These are phyloP conservation scores for Hippopotamyrus pictus DNA, from an alignment of 2,797 vertebrate genomes.

Conservation along the genomic window DNA sequence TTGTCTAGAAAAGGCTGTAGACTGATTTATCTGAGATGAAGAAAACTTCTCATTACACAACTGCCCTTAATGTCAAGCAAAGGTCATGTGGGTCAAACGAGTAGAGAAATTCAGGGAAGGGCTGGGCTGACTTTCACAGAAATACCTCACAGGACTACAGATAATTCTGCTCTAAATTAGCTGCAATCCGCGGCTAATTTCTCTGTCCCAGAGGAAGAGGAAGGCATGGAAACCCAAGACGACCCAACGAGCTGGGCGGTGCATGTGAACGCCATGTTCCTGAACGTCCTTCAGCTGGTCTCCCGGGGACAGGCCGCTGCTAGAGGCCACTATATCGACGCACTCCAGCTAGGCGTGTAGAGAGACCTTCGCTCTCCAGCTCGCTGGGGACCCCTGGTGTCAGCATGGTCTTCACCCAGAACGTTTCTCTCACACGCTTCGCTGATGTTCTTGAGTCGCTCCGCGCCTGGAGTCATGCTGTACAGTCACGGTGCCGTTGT, in stretches of 20 bases:
- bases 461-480: neutral
- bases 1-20: neutral
- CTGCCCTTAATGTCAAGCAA: neutral
- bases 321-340: neutral
- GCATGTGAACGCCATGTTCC: neutral
- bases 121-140: neutral
- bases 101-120: neutral
- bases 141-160: neutral
- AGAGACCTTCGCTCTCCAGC: neutral
- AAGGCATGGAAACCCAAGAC: neutral
- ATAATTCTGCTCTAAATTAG: constrained; percentile 6
- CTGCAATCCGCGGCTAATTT: neutral
- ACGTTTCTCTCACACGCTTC: neutral
- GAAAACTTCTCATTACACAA: neutral
- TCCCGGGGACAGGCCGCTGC: neutral
- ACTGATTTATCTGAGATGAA: neutral
- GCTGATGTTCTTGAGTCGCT: neutral
- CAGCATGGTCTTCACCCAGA: neutral
- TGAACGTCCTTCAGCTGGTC: constrained; percentile 1
- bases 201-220: neutral
- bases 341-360: neutral
- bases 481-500: neutral
- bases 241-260: neutral
- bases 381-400: neutral
- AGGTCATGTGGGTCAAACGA: neutral